These are phyloP conservation scores for Apodemia mormo DNA, from an alignment of 2,888 invertebrate genomes.

Conservation along the genomic window DNA sequence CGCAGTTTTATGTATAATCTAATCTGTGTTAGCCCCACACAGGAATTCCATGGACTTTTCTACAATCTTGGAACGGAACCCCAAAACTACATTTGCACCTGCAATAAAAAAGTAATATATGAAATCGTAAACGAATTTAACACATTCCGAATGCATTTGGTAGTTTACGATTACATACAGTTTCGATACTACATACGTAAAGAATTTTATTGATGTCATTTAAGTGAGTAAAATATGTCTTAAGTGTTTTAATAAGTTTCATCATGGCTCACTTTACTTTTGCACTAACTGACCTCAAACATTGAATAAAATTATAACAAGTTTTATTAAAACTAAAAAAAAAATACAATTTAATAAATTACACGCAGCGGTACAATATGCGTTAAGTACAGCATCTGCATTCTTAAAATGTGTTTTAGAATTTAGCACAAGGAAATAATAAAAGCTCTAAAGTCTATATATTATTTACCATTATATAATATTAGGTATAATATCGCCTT, in stretches of 20 bases:
- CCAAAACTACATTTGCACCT: not conserved
- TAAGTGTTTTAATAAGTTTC: not conserved
- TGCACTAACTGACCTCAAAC: not conserved
- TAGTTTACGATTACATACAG: conserved; percentile 1
- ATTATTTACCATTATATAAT: too few relatives aligned
- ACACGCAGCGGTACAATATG: not conserved
- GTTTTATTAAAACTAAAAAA: not conserved
- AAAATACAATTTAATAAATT: not conserved
- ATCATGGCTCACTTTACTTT: conserved; percentile 9
- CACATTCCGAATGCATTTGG: conserved; percentile 12
- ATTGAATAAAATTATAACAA: not conserved
- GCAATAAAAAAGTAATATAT: conserved; percentile 2
- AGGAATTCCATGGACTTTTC: too few relatives aligned
- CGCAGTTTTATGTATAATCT: too few relatives aligned
- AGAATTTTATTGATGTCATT: conserved; percentile 5
- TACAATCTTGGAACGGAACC: too few relatives aligned
- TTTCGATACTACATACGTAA: conserved; percentile 15
- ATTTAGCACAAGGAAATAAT: not conserved
- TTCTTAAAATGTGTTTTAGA: not conserved
- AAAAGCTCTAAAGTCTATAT: not conserved
- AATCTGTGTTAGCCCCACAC: too few relatives aligned
- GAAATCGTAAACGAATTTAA: conserved; percentile 9
- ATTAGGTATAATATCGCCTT: not conserved
- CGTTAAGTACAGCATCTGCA: not conserved
- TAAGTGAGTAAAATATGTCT: conserved; percentile 12